Evolutionary conservation across 2,113 vertebrate species (phyloP).

Genomic region (Bos javanicus): DNA sequence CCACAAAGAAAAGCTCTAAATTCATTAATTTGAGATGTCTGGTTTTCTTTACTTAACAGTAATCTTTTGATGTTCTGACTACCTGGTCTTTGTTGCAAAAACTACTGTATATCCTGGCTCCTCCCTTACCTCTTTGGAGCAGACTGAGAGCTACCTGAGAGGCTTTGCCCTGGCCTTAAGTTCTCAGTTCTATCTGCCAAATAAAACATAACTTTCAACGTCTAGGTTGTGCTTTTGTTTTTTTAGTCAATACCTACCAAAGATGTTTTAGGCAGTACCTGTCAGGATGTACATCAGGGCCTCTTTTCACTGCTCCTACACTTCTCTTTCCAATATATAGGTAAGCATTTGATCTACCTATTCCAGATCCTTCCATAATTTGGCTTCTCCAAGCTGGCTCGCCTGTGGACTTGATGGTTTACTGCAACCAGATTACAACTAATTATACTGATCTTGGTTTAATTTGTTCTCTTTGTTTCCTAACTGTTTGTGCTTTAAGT

Average conservation of each 20-base stretch:
- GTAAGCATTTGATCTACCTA: not conserved
- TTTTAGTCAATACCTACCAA: not conserved
- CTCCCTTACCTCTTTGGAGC: not conserved
- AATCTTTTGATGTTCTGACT: not conserved
- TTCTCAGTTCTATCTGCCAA: not conserved
- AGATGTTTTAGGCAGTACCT: not conserved
- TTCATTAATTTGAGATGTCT: not conserved
- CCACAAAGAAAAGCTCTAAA: not conserved
- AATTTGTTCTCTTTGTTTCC: not conserved
- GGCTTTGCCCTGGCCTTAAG: not conserved
- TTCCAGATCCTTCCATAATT: not conserved
- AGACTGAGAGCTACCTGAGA: not conserved
- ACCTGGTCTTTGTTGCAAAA: not conserved
- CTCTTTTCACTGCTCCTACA: not conserved
- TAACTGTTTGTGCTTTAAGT: not conserved
- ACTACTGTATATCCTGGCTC: not conserved
- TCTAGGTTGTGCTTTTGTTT: not conserved
- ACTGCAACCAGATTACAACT: not conserved
- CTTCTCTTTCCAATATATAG: not conserved
- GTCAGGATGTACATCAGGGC: not conserved
- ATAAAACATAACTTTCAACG: not conserved
- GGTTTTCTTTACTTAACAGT: not conserved
- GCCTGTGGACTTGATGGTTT: not conserved
- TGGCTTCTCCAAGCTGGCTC: not conserved
- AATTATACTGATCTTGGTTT: not conserved